These are phyloP conservation scores for Neoarius graeffei DNA, from an alignment of 2,113 vertebrate species.

Conservation along the genomic window DNA sequence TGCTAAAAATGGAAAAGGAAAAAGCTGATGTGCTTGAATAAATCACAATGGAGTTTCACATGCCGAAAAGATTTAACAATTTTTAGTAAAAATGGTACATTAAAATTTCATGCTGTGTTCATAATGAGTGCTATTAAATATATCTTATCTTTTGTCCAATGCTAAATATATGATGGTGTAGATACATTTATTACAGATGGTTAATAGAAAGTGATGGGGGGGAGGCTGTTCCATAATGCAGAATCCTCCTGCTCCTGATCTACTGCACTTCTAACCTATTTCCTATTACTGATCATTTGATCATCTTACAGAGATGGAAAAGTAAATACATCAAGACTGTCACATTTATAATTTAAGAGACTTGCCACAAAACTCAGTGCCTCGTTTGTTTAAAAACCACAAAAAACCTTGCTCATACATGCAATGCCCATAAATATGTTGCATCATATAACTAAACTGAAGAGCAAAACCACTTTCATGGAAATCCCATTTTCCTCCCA, in stretches of 20 bases:
- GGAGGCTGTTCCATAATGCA: neutral
- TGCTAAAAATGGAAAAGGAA: conserved; percentile 29
- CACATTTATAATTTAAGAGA: neutral
- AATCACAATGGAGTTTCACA: neutral
- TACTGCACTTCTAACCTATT: neutral
- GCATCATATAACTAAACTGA: neutral
- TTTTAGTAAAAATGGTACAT: neutral
- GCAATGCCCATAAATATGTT: neutral
- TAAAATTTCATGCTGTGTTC: neutral
- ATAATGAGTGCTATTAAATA: neutral
- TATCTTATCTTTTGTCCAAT: neutral
- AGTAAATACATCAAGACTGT: neutral
- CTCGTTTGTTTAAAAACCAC: neutral
- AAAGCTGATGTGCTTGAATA: neutral
- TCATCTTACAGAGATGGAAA: neutral
- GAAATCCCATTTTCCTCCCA: conserved; percentile 5
- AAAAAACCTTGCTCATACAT: conserved; percentile 1
- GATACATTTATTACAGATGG: neutral
- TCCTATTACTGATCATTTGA: neutral
- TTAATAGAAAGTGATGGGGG: neutral
- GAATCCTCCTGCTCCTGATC: neutral
- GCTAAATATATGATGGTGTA: neutral
- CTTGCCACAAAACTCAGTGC: neutral
- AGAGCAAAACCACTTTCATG: neutral
- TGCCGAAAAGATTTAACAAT: neutral